Evolutionary conservation across 2,888 invertebrate species (phyloP), one percentile per base, ranked within the genome.

Genomic region (Lymantria dispar): DNA sequence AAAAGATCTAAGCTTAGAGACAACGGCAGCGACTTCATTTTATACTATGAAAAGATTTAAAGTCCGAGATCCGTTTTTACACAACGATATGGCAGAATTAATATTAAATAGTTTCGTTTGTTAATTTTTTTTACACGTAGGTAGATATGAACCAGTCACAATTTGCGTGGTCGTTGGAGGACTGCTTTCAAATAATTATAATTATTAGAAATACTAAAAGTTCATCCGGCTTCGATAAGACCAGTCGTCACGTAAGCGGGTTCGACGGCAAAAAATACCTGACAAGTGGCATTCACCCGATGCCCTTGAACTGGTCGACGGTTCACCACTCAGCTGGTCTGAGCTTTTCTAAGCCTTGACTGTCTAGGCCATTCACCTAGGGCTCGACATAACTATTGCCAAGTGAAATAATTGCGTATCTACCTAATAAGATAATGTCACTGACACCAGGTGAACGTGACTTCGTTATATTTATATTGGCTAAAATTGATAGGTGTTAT

Each of bases 201-300:
- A 56, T 62, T 64, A 58, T 77, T 77, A 76, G 72, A 63, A 72
- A 73, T 70, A 72, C 68, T 66, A 70, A 65, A 69, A 74, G 67
- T 82, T 76, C 77, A 83, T 85, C 85, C 86, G 85, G 85, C 80
- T 84, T 77, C 76, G 70, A 76, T 75, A 78, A 75, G 75, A 73
- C 77, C 70, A 78, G 77, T 78, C 77, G 80, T 78, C 84, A 80
- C 78, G 81, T 83, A 75, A 79, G 83, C 83, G 70, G 78, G 79
- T 78, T 74, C 64, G 70, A 72, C 78, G 73, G 63, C 75, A 86
- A 87, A 87, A 87, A 87, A 88, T 87, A 85, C 80, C 73, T 74
- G 83, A 73, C 77, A 72, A 67, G 85, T 87, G 89, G 85, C 89
- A 85, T 88, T 90, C 90, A 89, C 90, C 89, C 77, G 82, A 65